Conservation (phyloP, 2,797 vertebrate species). For the Poeciliopsis presidionis region DNA sequence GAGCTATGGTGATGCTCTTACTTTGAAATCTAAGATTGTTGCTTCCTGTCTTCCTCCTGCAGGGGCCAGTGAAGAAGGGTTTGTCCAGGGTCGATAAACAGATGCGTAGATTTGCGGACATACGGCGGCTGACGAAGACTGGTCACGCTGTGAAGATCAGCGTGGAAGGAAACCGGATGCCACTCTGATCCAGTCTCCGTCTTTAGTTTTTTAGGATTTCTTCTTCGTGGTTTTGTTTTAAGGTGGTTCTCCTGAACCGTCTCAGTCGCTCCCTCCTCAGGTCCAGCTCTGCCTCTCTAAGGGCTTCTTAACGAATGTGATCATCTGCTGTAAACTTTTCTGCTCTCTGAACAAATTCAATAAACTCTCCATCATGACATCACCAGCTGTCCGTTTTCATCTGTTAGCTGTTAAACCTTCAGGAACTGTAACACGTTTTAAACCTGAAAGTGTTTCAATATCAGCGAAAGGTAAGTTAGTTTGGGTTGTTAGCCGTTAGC, state of each 20-base stretch:
- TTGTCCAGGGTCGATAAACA: conserved; percentile 96
- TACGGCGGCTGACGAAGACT: conserved; percentile 91
- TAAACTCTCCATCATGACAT: not conserved
- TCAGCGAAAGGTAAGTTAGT: not conserved
- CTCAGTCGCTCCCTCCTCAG: conserved; percentile 16
- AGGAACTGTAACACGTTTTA: not conserved
- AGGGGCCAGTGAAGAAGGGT: conserved; percentile 92
- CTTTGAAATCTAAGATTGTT: not conserved
- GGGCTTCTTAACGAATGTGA: conserved; percentile 18
- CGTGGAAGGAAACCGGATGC: conserved; percentile 97
- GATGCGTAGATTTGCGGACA: conserved; percentile 94
- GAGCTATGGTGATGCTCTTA: not conserved
- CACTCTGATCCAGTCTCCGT: conserved; percentile 84
- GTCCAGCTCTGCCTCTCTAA: conserved; percentile 41
- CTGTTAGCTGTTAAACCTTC: not conserved
- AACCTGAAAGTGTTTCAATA: not conserved
- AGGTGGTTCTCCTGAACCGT: conserved; percentile 15
- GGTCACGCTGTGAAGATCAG: conserved; percentile 98
- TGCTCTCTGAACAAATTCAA: conserved; percentile 13
- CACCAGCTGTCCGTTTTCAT: not conserved
- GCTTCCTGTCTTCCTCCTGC: conserved; percentile 24
- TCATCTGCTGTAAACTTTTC: conserved; percentile 22
- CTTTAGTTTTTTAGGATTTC: conserved; percentile 32
- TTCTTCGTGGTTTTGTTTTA: conserved; percentile 30
- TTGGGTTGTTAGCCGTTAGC: not conserved